These are phyloP conservation scores for Pasiphila rectangulata DNA, from an alignment of 2,888 invertebrate species.

Conservation along the genomic window DNA sequence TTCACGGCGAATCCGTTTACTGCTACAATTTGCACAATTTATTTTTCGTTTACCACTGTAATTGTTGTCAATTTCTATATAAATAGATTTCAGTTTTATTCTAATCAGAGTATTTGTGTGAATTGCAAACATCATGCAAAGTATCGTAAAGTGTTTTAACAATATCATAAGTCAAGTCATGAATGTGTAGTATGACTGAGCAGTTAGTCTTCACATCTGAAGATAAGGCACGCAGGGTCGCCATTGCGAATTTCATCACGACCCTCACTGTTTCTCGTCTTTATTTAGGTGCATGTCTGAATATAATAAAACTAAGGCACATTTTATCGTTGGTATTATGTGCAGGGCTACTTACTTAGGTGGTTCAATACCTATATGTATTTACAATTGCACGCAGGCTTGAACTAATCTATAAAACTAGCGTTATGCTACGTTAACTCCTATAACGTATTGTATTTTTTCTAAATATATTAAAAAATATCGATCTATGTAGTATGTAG, in stretches of 20 bases:
- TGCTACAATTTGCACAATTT: conserved; percentile 31
- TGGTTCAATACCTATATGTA: conserved; percentile 7
- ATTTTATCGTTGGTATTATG: conserved; percentile 6
- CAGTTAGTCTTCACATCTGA: conserved; percentile 47
- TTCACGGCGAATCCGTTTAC: conserved; percentile 40
- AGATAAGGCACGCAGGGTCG: conserved; percentile 74
- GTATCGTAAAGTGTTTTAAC: too few species aligned
- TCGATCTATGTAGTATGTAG: too few species aligned
- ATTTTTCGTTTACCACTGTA: conserved; percentile 27
- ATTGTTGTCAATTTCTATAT: conserved; percentile 26
- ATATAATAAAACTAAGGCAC: conserved; percentile 43
- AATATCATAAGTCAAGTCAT: too few species aligned
- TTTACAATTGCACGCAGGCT: conserved; percentile 3
- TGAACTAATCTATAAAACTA: conserved; percentile 10
- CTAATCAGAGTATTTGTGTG: too few species aligned
- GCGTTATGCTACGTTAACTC: too few species aligned
- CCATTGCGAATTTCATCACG: conserved; percentile 60
- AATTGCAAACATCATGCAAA: too few species aligned
- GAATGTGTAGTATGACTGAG: conserved; percentile 41
- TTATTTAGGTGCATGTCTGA: conserved; percentile 52
- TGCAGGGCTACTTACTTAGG: neutral
- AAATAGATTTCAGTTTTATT: conserved; percentile 18
- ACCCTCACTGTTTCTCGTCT: conserved; percentile 51
- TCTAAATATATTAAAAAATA: too few species aligned
- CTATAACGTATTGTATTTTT: too few species aligned